These are phyloP conservation scores for Mungos mungo DNA, from an alignment of 2,113 vertebrate genomes.

Conservation along the genomic window DNA sequence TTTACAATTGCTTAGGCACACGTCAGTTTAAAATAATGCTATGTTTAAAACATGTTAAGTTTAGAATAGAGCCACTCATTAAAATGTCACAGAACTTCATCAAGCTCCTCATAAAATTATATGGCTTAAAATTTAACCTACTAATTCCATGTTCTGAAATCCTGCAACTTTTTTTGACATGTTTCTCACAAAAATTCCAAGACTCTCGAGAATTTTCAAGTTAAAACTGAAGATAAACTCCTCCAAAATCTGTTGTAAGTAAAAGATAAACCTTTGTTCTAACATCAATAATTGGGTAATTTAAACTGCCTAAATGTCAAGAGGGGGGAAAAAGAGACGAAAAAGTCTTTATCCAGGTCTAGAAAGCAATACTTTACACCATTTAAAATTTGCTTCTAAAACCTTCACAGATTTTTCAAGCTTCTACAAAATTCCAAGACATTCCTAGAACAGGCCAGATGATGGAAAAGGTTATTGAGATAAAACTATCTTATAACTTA, in stretches of 20 bases:
- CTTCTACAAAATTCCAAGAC: constrained; percentile 36
- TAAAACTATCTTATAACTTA: neutral
- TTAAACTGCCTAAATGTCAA: constrained; percentile 16
- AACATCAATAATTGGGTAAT: neutral
- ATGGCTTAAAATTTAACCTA: neutral
- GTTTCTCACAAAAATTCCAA: neutral
- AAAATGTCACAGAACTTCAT: neutral
- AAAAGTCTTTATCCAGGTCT: neutral
- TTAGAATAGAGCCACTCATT: neutral
- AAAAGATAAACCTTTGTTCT: constrained; percentile 1
- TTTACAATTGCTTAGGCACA: neutral
- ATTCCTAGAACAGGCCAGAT: neutral
- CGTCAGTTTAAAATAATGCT: neutral
- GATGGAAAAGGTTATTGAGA: neutral
- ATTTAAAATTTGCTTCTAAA: constrained; percentile 40
- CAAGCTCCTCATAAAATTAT: neutral
- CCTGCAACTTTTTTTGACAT: neutral
- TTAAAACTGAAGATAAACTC: neutral
- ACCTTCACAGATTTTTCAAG: neutral
- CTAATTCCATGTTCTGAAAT: neutral
- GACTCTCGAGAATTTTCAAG: neutral
- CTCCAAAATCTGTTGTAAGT: constrained; percentile 46
- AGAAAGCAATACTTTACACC: neutral
- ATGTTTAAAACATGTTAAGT: neutral
- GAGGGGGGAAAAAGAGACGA: neutral